Conservation (phyloP, 1,140 invertebrate genomes). For the Atta cephalotes region DNA sequence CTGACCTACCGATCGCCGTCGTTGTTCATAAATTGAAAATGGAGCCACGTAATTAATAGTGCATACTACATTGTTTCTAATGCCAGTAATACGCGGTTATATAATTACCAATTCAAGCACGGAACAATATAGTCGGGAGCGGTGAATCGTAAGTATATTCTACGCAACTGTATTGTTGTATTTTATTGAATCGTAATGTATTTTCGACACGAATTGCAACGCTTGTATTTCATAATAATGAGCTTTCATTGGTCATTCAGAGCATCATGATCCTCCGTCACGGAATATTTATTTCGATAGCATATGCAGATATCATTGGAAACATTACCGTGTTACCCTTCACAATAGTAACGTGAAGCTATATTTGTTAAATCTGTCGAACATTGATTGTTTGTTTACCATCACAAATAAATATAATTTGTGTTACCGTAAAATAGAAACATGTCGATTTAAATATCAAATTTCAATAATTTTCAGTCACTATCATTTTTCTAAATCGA, state of each 20-base stretch:
- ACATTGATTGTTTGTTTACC: neutral
- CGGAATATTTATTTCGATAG: conserved; percentile 49
- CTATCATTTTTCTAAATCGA: neutral
- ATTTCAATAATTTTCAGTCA: neutral
- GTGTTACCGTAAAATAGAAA: neutral
- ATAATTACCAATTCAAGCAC: conserved; percentile 56
- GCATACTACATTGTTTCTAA: conserved; percentile 55
- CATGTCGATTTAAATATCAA: neutral
- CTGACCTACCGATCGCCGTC: conserved; percentile 15
- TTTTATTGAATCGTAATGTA: conserved; percentile 62
- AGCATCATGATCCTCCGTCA: conserved; percentile 18
- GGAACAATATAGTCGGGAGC: conserved; percentile 53
- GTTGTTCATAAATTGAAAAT: conserved; percentile 57
- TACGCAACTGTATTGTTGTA: conserved; percentile 32
- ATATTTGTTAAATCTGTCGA: conserved; percentile 6
- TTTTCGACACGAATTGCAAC: conserved; percentile 50
- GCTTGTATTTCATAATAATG: conserved; percentile 62
- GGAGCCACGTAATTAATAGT: conserved; percentile 59
- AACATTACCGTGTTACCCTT: conserved; percentile 16
- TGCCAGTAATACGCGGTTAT: conserved; percentile 53
- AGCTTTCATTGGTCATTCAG: conserved; percentile 57
- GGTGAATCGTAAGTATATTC: conserved; percentile 62
- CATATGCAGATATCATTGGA: conserved; percentile 1
- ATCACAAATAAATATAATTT: conserved; percentile 14
- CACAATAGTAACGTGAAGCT: neutral